These are phyloP conservation scores for Grapholita molesta DNA, from an alignment of 1,140 invertebrate genomes.

Conservation along the genomic window DNA sequence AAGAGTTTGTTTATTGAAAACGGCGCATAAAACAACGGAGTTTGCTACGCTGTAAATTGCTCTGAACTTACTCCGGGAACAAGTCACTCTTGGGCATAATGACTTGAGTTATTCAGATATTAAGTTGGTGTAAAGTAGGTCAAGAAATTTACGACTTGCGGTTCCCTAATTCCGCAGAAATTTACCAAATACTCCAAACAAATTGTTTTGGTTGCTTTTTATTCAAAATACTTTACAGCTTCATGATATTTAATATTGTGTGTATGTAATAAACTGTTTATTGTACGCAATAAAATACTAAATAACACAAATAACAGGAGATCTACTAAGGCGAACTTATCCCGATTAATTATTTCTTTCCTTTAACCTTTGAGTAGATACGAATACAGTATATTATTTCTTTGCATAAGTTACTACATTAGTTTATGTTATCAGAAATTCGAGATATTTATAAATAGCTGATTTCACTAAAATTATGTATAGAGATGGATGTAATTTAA, in stretches of 20 bases:
- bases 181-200: neutral
- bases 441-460: too few relatives aligned
- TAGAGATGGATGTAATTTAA: too few relatives aligned
- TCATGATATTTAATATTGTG: neutral
- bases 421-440: too few relatives aligned
- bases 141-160: neutral
- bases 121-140: neutral
- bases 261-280: too few relatives aligned
- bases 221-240: neutral
- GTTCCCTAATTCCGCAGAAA: neutral
- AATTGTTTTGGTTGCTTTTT: neutral
- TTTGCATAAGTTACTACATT: too few relatives aligned
- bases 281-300: too few relatives aligned
- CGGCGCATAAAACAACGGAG: neutral
- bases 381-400: too few relatives aligned
- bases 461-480: too few relatives aligned
- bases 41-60: slow-evolving; percentile 1
- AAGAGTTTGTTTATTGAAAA: slow-evolving; percentile 16
- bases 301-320: too few relatives aligned
- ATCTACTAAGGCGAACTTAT: too few relatives aligned
- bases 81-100: neutral
- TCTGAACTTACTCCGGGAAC: slow-evolving; percentile 1
- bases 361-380: too few relatives aligned
- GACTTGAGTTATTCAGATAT: slow-evolving; percentile 1
- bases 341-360: too few relatives aligned